Conservation (phyloP, 2,113 vertebrate genomes). For the Odontophorus gujanensis region DNA sequence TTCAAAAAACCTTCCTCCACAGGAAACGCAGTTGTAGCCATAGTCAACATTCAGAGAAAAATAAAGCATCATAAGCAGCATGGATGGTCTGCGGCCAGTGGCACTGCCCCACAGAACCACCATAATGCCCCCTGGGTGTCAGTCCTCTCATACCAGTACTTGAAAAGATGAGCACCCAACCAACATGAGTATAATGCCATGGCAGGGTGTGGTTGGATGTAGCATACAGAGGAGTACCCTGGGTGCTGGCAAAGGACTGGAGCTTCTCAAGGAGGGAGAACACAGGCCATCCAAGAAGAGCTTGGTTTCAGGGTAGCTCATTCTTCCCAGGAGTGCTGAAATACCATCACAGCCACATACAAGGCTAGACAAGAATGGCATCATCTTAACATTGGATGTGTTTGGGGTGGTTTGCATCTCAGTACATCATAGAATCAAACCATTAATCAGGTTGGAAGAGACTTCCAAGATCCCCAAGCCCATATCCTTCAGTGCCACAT, state of each 20-base stretch:
- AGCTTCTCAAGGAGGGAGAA: neutral
- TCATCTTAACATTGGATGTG: neutral
- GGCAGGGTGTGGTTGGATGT: fast-evolving
- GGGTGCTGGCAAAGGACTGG: neutral
- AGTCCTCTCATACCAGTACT: neutral
- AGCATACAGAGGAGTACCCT: fast-evolving
- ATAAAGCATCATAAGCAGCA: neutral
- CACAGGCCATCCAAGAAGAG: neutral
- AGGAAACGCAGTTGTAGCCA: neutral
- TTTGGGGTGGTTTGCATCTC: neutral
- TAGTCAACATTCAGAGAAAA: neutral
- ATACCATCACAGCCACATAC: neutral
- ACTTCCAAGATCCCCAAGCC: neutral
- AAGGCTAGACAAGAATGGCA: neutral
- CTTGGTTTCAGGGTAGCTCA: neutral
- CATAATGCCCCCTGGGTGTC: too few species aligned
- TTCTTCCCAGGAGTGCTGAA: neutral
- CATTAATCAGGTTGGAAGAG: neutral
- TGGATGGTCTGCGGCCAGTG: neutral
- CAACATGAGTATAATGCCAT: fast-evolving
- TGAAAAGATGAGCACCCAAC: fast-evolving
- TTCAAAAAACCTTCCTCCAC: neutral
- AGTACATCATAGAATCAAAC: neutral
- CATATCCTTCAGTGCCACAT: neutral
- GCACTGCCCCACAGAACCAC: fast-evolving